phyloP scores from a whole-genome alignment of 2,888 invertebrate genomes.

The Orthosia incerta region DNA sequence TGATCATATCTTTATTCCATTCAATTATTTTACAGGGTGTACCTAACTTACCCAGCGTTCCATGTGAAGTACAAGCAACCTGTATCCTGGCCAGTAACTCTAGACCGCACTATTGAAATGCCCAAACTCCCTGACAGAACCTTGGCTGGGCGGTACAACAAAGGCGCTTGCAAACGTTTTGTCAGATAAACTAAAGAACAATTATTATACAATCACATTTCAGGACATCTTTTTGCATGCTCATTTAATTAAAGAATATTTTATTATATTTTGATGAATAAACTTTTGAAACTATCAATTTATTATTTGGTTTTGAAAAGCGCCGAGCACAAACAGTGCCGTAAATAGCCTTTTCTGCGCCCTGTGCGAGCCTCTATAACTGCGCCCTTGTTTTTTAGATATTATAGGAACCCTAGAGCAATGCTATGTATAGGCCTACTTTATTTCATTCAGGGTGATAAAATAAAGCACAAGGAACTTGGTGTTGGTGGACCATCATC shows the following conservation, averaged over 20 bases:
- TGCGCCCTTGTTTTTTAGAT: no score
- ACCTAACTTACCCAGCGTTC: slow-evolving; percentile 88
- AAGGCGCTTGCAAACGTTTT: slow-evolving; percentile 86
- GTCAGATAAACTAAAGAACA: slow-evolving; percentile 14
- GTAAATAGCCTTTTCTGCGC: no score
- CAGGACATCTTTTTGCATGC: neutral
- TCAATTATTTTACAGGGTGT: slow-evolving; percentile 80
- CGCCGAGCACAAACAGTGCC: neutral
- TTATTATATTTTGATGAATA: slow-evolving; percentile 2
- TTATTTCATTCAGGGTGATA: no score
- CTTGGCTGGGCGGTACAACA: slow-evolving; percentile 88
- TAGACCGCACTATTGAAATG: slow-evolving; percentile 79
- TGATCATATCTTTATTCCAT: neutral
- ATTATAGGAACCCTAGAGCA: no score
- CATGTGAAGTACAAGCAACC: slow-evolving; percentile 91
- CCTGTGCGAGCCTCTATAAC: no score
- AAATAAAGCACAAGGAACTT: no score
- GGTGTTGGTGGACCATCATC: no score
- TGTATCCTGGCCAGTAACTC: slow-evolving; percentile 83
- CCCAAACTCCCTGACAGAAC: slow-evolving; percentile 89
- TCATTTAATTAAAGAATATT: no score
- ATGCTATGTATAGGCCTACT: no score
- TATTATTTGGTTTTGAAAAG: neutral
- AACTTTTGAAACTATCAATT: neutral
- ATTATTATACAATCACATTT: neutral